Base-by-base conservation (phyloP, 2,888 invertebrate species). In the Herminia tarsipennalis region DNA sequence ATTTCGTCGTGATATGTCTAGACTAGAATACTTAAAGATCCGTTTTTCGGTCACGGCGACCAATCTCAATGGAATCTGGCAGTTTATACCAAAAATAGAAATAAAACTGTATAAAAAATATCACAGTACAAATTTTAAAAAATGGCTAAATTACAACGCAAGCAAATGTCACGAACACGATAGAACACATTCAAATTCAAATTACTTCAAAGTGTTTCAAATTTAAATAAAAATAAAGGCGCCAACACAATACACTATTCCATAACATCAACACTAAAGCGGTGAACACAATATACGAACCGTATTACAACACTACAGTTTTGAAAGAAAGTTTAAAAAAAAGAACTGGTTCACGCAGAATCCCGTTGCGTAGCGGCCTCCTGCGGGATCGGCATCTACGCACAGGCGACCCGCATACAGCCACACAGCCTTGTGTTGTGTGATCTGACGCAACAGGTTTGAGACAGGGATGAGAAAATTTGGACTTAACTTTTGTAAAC, bases 311-410 rank as follows among this genome's bases (percentile, higher is more conserved):
- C 18, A 46, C 45, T 50, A 46, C 66, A 36, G 63, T 63, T 61
- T 38, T 57, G 49, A 60, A 50, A 43, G 49, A 54, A 59, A 48
- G 51, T 58, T 40, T 39, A 37, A 30, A 51, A 66, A n/a, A 58
- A 66, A 22, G 38, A 57, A 62, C 68, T 62, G 66, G 63, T 69
- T 60, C 75, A 84, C 83, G 81, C 83, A 83, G 67, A 71, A 48
- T 83, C 83, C 83, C 83, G 83, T 84, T 83, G 81, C 77, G 72
- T 72, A 63, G 66, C 58, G 57, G 71, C 34, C 38, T 58, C 55
- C 54, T 44, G 62, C 37, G 28, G 51, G 66, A 51, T 44, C 56
- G 53, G 37, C 39, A 30, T 47, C 38, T 62, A 66, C 64, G 66
- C 64, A 64, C 52, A 43, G 28, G 29, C 33, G 27, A 30, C 24